phyloP scores from a whole-genome alignment of 2,888 invertebrate species.

The Hetaerina titia region DNA sequence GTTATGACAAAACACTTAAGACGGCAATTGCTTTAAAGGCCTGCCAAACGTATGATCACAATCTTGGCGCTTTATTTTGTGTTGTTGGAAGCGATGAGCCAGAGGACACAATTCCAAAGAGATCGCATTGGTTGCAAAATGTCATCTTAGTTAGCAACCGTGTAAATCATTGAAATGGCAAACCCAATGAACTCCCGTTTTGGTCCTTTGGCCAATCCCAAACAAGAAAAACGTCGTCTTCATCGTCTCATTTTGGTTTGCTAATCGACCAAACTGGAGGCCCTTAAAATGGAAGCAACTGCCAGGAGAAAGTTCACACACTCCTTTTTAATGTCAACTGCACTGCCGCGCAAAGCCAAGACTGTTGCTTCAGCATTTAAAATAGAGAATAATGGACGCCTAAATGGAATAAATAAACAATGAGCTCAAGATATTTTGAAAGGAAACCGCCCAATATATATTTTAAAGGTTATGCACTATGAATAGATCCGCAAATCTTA shows the following conservation, averaged over 20 bases:
- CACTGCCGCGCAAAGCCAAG: not conserved
- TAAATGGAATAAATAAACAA: not conserved
- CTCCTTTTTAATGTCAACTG: constrained; percentile 45
- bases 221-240: not conserved
- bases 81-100: not conserved
- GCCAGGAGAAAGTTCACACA: not conserved
- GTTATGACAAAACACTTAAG: too few species aligned
- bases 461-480: not conserved
- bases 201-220: not conserved
- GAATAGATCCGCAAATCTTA: not conserved
- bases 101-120: not conserved
- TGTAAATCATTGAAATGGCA: not conserved
- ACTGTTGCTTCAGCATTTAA: not conserved
- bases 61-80: too few species aligned
- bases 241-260: constrained; percentile 4
- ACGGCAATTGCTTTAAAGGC: too few species aligned
- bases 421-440: not conserved
- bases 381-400: constrained; percentile 27
- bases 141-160: not conserved
- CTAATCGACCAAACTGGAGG: constrained; percentile 20
- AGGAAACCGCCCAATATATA: not conserved
- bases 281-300: not conserved
- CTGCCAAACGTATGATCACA: too few species aligned
- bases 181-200: not conserved
- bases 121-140: not conserved